A percentile compares a stretch with the other conserved stretches of the same genome.
phyloP scores from a whole-genome alignment of 1,140 invertebrate species.

The Gonioctena quinquepunctata region DNA sequence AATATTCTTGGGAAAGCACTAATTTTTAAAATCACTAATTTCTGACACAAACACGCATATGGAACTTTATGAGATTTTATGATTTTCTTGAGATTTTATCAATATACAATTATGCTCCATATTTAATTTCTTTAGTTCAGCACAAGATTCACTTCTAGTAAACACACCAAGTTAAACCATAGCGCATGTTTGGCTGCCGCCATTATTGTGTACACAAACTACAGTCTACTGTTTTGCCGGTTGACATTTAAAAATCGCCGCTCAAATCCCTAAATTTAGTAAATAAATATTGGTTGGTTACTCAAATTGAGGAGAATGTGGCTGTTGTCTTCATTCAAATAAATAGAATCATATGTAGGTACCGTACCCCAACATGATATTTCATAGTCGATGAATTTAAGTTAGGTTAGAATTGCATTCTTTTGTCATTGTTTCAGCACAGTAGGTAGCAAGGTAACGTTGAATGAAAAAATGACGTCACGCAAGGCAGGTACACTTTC shows the following conservation, averaged over 20 bases:
- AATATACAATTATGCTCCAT: not conserved
- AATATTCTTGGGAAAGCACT: not conserved
- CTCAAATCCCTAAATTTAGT: not conserved
- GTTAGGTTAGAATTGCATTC: not conserved
- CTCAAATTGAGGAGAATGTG: no score
- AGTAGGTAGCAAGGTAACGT: not conserved
- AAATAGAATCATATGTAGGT: no score
- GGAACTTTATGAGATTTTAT: not conserved
- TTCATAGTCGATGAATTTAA: no score
- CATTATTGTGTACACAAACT: conserved; percentile 43
- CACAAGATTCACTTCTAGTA: conserved; percentile 1
- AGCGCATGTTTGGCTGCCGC: conserved; percentile 52
- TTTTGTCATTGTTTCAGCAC: not conserved
- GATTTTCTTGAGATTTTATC: not conserved
- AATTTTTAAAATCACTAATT: not conserved
- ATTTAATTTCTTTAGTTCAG: conserved; percentile 2
- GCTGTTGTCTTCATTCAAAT: no score
- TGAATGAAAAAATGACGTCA: not conserved
- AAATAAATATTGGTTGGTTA: not conserved
- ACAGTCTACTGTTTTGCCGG: conserved; percentile 47
- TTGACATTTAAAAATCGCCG: conserved; percentile 7
- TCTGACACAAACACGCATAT: not conserved
- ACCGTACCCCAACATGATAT: no score
- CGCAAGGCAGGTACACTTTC: not conserved
- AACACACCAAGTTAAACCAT: conserved; percentile 8